Base-by-base conservation (phyloP, 2,888 invertebrate species). In the Emmelina monodactyla region DNA sequence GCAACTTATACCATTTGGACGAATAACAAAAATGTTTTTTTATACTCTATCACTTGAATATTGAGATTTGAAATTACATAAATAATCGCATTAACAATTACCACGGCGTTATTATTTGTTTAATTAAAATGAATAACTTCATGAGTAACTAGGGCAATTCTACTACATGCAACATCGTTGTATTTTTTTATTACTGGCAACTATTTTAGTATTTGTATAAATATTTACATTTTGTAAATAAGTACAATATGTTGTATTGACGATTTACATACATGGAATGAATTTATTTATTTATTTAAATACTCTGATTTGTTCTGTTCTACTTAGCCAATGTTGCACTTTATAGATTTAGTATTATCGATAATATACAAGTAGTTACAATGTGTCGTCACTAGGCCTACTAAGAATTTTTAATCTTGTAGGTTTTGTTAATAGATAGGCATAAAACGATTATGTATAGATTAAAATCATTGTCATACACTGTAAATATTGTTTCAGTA, bases 401-500 rank as follows among this genome's bases (percentile, higher is more conserved):
- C 67, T 64, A 54, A 58, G 62, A 63, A 55, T 64, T 68, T 72
- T 65, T 58, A 62, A 64, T 66, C 56, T 58, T 56, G 66, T 67
- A 70, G 68, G 69, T 58, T 71, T 65, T 76, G 76, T 76, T 75
- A 57, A 73, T 78, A 72, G 69, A 67, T 72, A 76, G 76, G 63
- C 65, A 65, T 75, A 61, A 66, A 70, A 62, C 65, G 59, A 66
- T 71, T 33, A 72, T 73, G 66, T 71, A 70, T 73, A 76, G 66
- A 66, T 51, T 71, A 54, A 55, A 57, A 60, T n/a, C 63, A 61
- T 62, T 61, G 60, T 62, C 64, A 58, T 67, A 62, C 63, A 64
- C 52, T 78, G 78, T 78, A 78, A 66, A 78, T 78, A 78, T 78
- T 73, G 75, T 75, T 76, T 75, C 54, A 50, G 54, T 71, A 66